These are phyloP conservation scores for Drosophila kuntzei DNA, from an alignment of 2,888 invertebrate genomes.

Conservation along the genomic window DNA sequence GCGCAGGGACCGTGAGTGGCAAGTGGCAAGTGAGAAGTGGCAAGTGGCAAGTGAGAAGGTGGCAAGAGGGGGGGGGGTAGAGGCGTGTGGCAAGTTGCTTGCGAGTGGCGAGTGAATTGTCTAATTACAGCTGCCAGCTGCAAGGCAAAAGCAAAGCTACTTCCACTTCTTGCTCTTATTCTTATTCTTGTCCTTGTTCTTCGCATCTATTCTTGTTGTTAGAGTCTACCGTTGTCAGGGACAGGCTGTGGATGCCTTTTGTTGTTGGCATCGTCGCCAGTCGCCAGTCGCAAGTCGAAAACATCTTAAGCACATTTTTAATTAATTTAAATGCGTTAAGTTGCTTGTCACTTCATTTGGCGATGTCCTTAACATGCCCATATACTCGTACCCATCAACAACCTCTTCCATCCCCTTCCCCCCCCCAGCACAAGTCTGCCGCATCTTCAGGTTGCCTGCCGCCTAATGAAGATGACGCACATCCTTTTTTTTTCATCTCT, in stretches of 20 bases:
- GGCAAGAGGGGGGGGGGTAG: neutral
- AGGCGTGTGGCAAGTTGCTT: conserved; percentile 52
- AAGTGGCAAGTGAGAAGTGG: neutral
- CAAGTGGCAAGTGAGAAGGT: neutral
- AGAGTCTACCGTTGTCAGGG: conserved; percentile 61
- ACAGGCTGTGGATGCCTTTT: conserved; percentile 50
- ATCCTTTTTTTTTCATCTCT: conserved; percentile 1
- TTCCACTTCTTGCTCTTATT: conserved; percentile 12
- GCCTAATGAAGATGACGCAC: conserved; percentile 40
- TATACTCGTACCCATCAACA: conserved; percentile 14
- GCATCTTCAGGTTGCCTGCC: conserved; percentile 35
- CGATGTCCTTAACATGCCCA: conserved; percentile 61
- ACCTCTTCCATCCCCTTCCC: too few species aligned
- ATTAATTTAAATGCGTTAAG: conserved; percentile 80
- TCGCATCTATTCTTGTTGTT: conserved; percentile 32
- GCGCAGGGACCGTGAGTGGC: conserved; percentile 14
- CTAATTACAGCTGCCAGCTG: conserved; percentile 79
- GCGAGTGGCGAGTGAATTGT: conserved; percentile 74
- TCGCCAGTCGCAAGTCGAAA: conserved; percentile 60
- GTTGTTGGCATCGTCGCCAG: conserved; percentile 60
- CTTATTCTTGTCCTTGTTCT: conserved; percentile 25
- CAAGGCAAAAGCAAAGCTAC: conserved; percentile 46
- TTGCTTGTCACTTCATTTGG: conserved; percentile 81
- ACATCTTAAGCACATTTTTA: conserved; percentile 80
- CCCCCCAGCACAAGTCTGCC: neutral